phyloP scores from a whole-genome alignment of 2,113 vertebrate species.

The Phyllostomus discolor region DNA sequence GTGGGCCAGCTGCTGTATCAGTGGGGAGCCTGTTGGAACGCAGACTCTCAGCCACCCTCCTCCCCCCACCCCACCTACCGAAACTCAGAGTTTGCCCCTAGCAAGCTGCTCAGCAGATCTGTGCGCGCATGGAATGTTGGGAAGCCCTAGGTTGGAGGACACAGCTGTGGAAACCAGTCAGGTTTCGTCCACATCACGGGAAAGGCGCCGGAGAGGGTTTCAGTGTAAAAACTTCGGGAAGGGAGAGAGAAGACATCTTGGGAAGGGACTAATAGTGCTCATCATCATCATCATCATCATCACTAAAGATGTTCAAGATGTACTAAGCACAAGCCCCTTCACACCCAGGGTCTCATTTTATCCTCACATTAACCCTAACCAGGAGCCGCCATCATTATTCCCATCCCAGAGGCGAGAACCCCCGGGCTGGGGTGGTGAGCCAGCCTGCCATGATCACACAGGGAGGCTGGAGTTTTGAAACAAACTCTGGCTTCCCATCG shows the following conservation, averaged over 20 bases:
- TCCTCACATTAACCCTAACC: fast-evolving
- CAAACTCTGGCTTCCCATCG: background rate
- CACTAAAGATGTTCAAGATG: background rate
- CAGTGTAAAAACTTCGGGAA: background rate
- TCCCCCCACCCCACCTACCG: background rate
- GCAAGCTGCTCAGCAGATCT: background rate
- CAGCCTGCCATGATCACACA: background rate
- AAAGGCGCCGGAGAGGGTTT: background rate
- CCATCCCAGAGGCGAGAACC: background rate
- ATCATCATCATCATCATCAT: background rate
- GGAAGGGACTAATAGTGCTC: background rate
- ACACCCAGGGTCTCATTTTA: background rate
- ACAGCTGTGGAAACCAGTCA: background rate
- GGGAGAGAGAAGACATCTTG: background rate
- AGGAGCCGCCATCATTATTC: background rate
- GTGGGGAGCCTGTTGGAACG: background rate
- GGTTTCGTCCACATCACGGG: background rate
- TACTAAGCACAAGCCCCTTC: background rate
- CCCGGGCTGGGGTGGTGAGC: background rate
- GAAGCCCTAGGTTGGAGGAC: background rate
- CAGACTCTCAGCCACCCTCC: background rate
- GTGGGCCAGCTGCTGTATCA: background rate
- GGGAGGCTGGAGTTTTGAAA: background rate
- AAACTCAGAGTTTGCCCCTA: background rate
- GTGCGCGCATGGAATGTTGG: background rate